phyloP scores from a whole-genome alignment of 1,140 invertebrate genomes.

The Galleria mellonella region DNA sequence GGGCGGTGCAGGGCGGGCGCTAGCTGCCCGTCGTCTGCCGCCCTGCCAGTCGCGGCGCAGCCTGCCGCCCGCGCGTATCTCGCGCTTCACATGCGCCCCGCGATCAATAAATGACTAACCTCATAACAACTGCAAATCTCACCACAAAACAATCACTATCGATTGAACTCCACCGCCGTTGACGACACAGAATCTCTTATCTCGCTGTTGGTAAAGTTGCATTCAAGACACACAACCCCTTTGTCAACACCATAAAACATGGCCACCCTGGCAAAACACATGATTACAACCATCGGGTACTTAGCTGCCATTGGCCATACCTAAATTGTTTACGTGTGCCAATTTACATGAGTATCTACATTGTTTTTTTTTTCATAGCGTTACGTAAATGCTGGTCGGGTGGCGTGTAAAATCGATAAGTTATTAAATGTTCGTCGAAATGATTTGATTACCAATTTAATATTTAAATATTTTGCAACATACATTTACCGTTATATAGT shows the following conservation, averaged over 20 bases:
- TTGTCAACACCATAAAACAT: constrained; percentile 40
- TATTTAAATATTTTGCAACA: no score
- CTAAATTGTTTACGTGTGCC: constrained; percentile 19
- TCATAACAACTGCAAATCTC: constrained; percentile 24
- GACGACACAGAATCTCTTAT: background rate
- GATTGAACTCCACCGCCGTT: constrained; percentile 2
- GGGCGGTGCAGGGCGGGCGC: constrained; percentile 16
- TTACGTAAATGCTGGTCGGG: constrained; percentile 51
- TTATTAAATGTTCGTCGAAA: constrained; percentile 26
- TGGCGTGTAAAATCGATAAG: constrained; percentile 53
- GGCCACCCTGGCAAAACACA: constrained; percentile 48
- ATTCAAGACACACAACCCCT: background rate
- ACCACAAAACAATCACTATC: constrained; percentile 16
- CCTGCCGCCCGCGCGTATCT: constrained; percentile 46
- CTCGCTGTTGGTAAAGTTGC: background rate
- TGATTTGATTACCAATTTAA: no score
- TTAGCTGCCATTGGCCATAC: constrained; percentile 12
- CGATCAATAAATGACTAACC: constrained; percentile 43
- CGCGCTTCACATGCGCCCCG: constrained; percentile 25
- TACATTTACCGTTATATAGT: no score
- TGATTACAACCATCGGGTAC: constrained; percentile 34
- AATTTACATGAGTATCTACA: constrained; percentile 8
- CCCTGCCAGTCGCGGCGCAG: constrained; percentile 50
- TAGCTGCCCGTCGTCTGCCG: constrained; percentile 31
- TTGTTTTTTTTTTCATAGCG: constrained; percentile 24